These are phyloP conservation scores for Acanthopagrus latus DNA, from an alignment of 2,797 vertebrate genomes.

Conservation along the genomic window DNA sequence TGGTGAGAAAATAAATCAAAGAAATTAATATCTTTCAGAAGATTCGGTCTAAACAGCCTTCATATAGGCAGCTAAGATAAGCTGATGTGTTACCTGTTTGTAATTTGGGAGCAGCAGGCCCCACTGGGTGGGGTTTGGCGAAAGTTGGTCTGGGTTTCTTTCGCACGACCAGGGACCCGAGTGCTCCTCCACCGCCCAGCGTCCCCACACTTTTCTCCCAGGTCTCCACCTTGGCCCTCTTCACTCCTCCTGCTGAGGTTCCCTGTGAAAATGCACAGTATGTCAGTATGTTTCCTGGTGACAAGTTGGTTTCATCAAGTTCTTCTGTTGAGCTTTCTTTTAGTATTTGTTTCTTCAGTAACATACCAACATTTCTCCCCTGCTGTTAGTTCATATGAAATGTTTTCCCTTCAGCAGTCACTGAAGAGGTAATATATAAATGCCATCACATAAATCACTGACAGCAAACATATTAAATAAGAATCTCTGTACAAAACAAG, in stretches of 20 bases:
- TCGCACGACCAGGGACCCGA: slow-evolving; percentile 87
- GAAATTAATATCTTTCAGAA: neutral
- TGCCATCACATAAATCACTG: neutral
- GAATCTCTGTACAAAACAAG: neutral
- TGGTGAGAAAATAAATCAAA: neutral
- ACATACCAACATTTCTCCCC: neutral
- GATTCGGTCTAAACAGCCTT: neutral
- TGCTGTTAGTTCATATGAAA: neutral
- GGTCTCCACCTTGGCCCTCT: slow-evolving; percentile 86
- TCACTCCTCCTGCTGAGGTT: slow-evolving; percentile 63
- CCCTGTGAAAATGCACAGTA: slow-evolving; percentile 60
- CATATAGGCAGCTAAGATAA: neutral
- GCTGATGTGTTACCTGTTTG: slow-evolving; percentile 60
- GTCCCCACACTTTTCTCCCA: slow-evolving; percentile 90
- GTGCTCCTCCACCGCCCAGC: slow-evolving; percentile 70
- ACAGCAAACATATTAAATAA: neutral
- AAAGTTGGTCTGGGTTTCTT: slow-evolving; percentile 78
- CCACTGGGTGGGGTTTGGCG: slow-evolving; percentile 45
- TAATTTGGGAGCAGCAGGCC: slow-evolving; percentile 43
- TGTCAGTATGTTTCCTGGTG: neutral
- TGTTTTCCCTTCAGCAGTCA: neutral
- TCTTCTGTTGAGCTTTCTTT: neutral
- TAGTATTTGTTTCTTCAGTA: neutral
- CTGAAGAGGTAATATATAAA: neutral
- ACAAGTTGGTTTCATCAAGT: neutral